phyloP scores from a whole-genome alignment of 2,888 invertebrate genomes.

The Polymixis lichenea region DNA sequence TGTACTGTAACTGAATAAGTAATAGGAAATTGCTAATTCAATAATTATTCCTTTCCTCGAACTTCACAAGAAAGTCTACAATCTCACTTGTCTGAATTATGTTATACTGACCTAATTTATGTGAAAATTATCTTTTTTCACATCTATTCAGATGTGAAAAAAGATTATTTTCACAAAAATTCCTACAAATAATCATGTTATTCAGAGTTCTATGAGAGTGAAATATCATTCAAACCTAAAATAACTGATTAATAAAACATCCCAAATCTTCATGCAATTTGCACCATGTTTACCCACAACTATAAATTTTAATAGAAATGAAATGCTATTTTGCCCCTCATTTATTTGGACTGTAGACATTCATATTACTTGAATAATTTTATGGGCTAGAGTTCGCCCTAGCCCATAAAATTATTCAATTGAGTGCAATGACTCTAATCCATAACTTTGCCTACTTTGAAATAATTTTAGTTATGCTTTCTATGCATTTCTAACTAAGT shows the following conservation, averaged over 20 bases:
- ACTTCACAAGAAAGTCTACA: background rate
- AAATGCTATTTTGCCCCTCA: background rate
- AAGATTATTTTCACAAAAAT: background rate
- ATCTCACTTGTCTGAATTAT: background rate
- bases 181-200: background rate
- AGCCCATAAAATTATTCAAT: slow-evolving; percentile 6
- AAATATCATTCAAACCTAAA: background rate
- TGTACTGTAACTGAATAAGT: background rate
- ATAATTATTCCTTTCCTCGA: background rate
- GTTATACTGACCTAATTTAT: slow-evolving; percentile 33
- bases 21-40: background rate
- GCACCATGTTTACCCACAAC: background rate
- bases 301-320: background rate
- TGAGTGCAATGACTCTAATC: slow-evolving; percentile 6
- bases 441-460: background rate
- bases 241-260: background rate
- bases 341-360: background rate
- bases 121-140: too few species aligned
- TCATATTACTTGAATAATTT: background rate
- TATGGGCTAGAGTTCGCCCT: background rate
- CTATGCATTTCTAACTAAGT: background rate
- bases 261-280: background rate
- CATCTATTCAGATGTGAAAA: slow-evolving; percentile 27
- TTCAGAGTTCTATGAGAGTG: background rate
- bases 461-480: background rate